These are phyloP conservation scores for Ianthella basta DNA, from an alignment of 37 sponge, comb jelly and placozoan genomes.

Conservation along the genomic window DNA sequence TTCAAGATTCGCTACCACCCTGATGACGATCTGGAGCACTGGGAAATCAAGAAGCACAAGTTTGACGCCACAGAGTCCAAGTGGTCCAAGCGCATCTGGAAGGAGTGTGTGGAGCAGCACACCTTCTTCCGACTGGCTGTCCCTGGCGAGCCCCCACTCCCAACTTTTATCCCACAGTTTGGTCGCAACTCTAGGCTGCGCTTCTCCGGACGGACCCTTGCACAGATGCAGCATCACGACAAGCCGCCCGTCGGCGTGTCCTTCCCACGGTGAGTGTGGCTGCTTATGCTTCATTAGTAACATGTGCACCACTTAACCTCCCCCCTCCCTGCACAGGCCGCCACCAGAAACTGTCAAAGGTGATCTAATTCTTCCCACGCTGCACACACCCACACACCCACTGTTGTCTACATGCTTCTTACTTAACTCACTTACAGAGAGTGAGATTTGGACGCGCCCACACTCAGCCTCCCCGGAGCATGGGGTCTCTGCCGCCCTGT, in stretches of 20 bases:
- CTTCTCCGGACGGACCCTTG: slow-evolving; percentile 66
- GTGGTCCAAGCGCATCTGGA: slow-evolving; percentile 77
- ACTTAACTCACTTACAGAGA: not conserved
- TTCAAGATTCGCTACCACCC: slow-evolving; percentile 65
- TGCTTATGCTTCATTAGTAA: no score
- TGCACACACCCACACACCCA: not conserved
- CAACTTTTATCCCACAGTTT: slow-evolving; percentile 14
- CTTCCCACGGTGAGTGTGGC: not conserved
- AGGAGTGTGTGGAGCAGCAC: slow-evolving; percentile 83
- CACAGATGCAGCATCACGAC: slow-evolving; percentile 31
- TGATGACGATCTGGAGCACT: not conserved
- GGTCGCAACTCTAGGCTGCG: slow-evolving; percentile 51
- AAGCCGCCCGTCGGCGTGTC: not conserved
- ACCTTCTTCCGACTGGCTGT: slow-evolving; percentile 72
- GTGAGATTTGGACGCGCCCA: not conserved
- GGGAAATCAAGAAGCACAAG: slow-evolving; percentile 16
- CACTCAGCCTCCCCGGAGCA: not conserved
- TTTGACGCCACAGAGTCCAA: not conserved
- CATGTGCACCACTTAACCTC: not conserved
- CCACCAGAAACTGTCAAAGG: not conserved
- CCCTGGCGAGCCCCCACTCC: slow-evolving; percentile 19
- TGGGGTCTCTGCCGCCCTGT: not conserved
- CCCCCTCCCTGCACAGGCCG: not conserved
- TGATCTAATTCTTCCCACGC: not conserved
- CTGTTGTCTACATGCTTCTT: not conserved